Evolutionary conservation across 2,888 invertebrate species (phyloP), one percentile per base, ranked within the genome.

Genomic region (Sussaba pulchella): DNA sequence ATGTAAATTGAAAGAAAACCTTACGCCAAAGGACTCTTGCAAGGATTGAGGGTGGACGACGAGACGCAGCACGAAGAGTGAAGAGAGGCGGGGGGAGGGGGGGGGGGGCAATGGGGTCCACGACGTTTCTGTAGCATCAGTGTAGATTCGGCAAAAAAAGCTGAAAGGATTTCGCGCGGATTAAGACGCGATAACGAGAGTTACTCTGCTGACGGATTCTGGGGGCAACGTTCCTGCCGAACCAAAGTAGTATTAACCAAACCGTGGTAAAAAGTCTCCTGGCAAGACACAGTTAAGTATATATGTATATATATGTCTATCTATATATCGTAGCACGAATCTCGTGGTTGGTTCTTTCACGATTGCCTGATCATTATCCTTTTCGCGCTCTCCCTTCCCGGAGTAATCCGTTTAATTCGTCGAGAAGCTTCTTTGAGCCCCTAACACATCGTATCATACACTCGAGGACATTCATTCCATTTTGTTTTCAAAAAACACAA

Each of bases 141-240:
- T 74, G 82, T 83, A 77, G 83, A 86, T 84, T 85, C 85, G 82
- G 82, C 84, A 84, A 85, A 87, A 82, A 75, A 83, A 84, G 85
- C 85, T 89, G 86, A 89, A 89, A 87, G 89, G 89, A 89, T 89
- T 88, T 85, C 84, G 83, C 81, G 64, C 79, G 86, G 88, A 89
- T 89, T 89, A 88, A 88, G 87, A 84, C 84, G 84, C 87, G 89
- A 90, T 90, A 90, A 90, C 89, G 89, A 90, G 89, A 81, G 74
- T 78, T 70, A 59, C 57, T 8, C 41, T 72, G 78, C 24, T 66
- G 57, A 63, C 61, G 70, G 52, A 17, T 21, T 43, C 52, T 2
- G 24, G 10, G 26, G 50, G n/a, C 17, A 39, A 26, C 50, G 21
- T 21, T 36, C 8, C 36, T 26, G 8, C 8, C 36, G 54, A 41